Evolutionary conservation across 1,140 invertebrate species (phyloP).

Genomic region (Listronotus bonariensis): DNA sequence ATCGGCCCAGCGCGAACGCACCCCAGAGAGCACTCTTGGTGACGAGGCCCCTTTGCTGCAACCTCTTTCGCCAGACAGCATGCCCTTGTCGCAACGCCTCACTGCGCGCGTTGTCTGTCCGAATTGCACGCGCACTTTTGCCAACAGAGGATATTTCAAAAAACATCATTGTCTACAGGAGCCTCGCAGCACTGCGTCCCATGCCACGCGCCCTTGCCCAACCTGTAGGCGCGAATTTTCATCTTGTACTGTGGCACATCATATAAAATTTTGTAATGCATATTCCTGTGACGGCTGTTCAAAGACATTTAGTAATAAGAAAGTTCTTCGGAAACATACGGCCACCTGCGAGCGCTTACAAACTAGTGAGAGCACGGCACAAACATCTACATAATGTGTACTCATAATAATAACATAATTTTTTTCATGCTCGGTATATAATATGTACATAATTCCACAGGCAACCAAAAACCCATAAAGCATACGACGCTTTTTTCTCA

Average conservation of each 20-base stretch:
- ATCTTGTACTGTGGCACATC: conserved; percentile 7
- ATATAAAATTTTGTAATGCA: conserved; percentile 4
- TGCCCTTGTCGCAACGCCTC: conserved; percentile 1
- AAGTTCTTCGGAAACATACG: conserved; percentile 1
- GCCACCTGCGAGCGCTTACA: conserved; percentile 1
- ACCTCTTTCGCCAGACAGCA: background rate
- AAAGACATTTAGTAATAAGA: conserved; percentile 5
- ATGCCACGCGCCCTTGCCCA: conserved; percentile 1
- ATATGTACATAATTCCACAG: too few species aligned
- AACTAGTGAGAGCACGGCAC: too few species aligned
- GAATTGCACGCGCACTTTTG: conserved; percentile 11
- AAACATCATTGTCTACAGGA: conserved; percentile 7
- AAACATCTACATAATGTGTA: too few species aligned
- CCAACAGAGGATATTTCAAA: conserved; percentile 7
- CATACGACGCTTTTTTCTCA: too few species aligned
- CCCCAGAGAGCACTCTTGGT: conserved; percentile 1
- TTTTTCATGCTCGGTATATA: too few species aligned
- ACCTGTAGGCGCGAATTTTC: conserved; percentile 4
- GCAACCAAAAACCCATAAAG: too few species aligned
- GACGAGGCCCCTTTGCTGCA: background rate
- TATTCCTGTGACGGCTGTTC: conserved; percentile 7
- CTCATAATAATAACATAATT: too few species aligned
- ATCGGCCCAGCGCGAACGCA: background rate
- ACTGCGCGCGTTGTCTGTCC: conserved; percentile 5
- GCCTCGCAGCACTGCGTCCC: conserved; percentile 2